Conservation (phyloP, 2,888 invertebrate genomes). For the Stegophylla sp. region DNA sequence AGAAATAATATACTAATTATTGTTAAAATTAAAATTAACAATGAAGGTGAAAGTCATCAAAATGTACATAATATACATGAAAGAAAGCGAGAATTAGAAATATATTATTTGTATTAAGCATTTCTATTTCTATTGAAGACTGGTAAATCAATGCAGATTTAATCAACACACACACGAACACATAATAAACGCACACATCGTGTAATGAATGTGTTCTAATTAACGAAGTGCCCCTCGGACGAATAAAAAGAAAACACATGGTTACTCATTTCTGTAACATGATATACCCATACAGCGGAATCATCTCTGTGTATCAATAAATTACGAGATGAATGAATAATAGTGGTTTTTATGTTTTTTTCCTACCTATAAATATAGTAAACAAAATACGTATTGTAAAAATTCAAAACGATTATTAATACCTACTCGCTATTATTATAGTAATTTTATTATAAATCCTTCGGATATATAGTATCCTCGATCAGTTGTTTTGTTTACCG, state of each 20-base stretch:
- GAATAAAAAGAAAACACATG: too few relatives aligned
- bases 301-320: too few relatives aligned
- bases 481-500: background rate
- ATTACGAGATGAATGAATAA: too few relatives aligned
- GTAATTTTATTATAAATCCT: background rate
- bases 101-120: background rate
- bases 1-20: background rate
- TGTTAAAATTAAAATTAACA: conserved; percentile 23
- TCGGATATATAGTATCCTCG: too few relatives aligned
- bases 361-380: too few relatives aligned
- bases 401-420: too few relatives aligned
- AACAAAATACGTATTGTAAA: too few relatives aligned
- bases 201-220: background rate
- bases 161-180: background rate
- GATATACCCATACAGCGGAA: too few relatives aligned
- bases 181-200: background rate
- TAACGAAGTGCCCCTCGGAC: background rate
- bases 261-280: background rate
- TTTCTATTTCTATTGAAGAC: too few relatives aligned
- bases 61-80: too few relatives aligned
- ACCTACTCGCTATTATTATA: too few relatives aligned
- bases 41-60: conserved; percentile 35
- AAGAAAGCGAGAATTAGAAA: background rate
- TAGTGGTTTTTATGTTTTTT: too few relatives aligned
- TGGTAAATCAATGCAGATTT: background rate